Evolutionary conservation across 2,113 vertebrate genomes (phyloP), one percentile per base, ranked within the genome.

Genomic region (Austrofundulus limnaeus): DNA sequence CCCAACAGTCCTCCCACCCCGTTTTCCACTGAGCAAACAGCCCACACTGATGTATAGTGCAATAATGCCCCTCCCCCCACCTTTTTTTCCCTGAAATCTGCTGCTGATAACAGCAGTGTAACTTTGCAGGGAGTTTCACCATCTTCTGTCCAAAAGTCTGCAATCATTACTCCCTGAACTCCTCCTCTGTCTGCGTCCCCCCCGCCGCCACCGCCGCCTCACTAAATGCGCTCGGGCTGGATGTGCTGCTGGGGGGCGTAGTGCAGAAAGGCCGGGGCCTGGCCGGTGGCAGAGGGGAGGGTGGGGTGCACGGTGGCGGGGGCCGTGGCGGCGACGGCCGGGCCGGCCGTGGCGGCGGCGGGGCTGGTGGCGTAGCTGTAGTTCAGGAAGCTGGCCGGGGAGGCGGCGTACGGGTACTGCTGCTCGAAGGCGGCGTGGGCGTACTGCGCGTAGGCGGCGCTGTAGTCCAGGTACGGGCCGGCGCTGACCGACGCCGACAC

Each of bases 161-260:
- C 43, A 25, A 0, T 4, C 41, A 52, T 11, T 34, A 19, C 53
- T 11, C 58, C 41, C 39, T 45, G 19, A n/a, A 38, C 14, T n/a
- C 66, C 42, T 39, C 43, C 48, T 10, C 19, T 38, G 0, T 19
- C 24, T 20, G 8, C 9, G 59, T 39, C 16, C 57, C 13, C 38
- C 45, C 25, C 13, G 34, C 23, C 59, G 4, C 2, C 24, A 31
- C 23, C 43, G 15, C 15, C 55, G 0, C 25, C 63, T 95, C 86
- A 96, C 86, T 96, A 95, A 94, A 96, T 94, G 62, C 96, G 90
- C 87, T 97, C 96, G 0, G 95, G 94, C 85, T 95, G 95, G 87
- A 96, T 93, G 70, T 91, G 90, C 87, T 95, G 94, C n/a, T 95
- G 94, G 0, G 94, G 87, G 68, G 94, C 93, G 74, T 96, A 97